Percentiles rank a stretch among this genome's conserved stretches.
Evolutionary conservation across 1,140 invertebrate species (phyloP).

Genomic region (Gryon sp.): DNA sequence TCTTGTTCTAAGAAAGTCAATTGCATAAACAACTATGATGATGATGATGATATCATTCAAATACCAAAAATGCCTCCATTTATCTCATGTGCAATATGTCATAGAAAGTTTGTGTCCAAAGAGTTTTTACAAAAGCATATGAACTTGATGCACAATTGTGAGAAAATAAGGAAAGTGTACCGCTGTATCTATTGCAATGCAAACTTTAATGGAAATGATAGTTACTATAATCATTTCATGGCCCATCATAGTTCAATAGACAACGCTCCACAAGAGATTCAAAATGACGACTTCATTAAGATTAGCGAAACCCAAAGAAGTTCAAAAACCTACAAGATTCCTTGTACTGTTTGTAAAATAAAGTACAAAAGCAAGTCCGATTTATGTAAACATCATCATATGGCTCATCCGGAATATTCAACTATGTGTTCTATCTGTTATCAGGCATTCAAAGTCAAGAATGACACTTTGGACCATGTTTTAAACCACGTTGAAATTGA

Average conservation of each 20-base stretch:
- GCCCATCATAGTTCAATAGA: neutral
- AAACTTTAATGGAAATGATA: neutral
- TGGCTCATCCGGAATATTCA: neutral
- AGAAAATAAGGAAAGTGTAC: neutral
- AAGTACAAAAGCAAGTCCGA: neutral
- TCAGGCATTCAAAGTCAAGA: neutral
- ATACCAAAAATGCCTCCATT: no score
- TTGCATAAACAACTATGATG: no score
- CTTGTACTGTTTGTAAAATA: slow-evolving; percentile 15
- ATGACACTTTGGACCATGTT: slow-evolving; percentile 21
- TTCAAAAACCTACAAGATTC: neutral
- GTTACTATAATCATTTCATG: neutral
- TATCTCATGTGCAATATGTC: no score
- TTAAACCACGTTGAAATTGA: neutral
- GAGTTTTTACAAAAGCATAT: no score
- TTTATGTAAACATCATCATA: slow-evolving; percentile 7
- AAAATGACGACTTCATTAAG: neutral
- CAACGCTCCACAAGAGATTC: neutral
- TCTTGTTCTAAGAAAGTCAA: no score
- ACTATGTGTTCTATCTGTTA: slow-evolving; percentile 29
- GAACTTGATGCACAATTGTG: no score
- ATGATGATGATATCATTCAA: no score
- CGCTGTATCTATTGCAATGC: neutral
- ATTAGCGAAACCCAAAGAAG: neutral
- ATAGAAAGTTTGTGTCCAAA: no score